Evolutionary conservation across 2,888 invertebrate species (phyloP).

Genomic region (Galeruca laticollis): DNA sequence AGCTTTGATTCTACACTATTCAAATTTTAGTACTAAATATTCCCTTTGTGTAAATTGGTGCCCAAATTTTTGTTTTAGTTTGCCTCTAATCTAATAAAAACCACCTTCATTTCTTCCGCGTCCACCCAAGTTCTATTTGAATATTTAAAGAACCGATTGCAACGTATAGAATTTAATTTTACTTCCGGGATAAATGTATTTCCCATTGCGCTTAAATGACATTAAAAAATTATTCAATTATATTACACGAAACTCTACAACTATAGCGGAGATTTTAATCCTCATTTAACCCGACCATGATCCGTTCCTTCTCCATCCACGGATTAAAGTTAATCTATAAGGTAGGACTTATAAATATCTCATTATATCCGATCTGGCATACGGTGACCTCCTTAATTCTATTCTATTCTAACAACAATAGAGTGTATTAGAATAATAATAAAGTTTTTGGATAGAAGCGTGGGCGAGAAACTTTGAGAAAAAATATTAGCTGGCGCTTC

Average conservation of each 20-base stretch:
- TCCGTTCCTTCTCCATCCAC: neutral
- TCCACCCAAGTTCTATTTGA: neutral
- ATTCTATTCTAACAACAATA: constrained; percentile 47
- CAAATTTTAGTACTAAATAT: too few species aligned
- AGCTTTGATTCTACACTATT: too few species aligned
- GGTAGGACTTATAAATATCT: constrained; percentile 17
- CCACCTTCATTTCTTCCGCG: too few species aligned
- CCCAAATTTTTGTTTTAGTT: too few species aligned
- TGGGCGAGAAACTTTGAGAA: constrained; percentile 52
- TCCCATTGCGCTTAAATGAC: neutral
- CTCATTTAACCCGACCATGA: neutral
- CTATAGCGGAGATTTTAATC: neutral
- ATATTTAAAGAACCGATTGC: too few species aligned
- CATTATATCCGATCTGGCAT: constrained; percentile 9
- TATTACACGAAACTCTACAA: neutral
- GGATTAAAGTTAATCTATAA: constrained; percentile 7
- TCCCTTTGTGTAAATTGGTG: too few species aligned
- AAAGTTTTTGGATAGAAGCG: constrained; percentile 47
- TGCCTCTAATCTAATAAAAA: too few species aligned
- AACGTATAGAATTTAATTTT: too few species aligned
- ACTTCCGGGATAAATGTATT: neutral
- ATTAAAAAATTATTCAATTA: neutral
- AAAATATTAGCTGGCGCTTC: constrained; percentile 32
- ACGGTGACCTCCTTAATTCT: constrained; percentile 46
- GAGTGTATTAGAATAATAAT: constrained; percentile 44